phyloP scores from a whole-genome alignment of 1,140 invertebrate genomes.

The Drosophila ohnishii region DNA sequence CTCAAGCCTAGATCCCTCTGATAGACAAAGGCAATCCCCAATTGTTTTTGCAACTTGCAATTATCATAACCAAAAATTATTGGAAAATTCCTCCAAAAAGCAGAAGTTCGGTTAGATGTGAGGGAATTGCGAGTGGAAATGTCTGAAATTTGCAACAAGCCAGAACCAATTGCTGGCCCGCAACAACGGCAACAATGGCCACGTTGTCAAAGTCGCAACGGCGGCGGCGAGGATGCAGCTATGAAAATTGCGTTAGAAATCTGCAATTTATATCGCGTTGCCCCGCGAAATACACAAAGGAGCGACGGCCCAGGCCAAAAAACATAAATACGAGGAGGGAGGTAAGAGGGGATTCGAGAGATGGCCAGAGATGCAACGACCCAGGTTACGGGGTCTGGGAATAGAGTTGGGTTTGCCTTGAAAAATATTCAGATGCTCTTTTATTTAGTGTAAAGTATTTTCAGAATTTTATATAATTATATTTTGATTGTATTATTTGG shows the following conservation, averaged over 20 bases:
- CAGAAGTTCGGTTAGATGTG: constrained; percentile 14
- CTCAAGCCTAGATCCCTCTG: constrained; percentile 58
- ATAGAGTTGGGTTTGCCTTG: background rate
- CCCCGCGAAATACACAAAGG: constrained; percentile 45
- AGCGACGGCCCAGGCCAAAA: constrained; percentile 37
- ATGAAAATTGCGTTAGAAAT: constrained; percentile 82
- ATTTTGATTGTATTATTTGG: background rate
- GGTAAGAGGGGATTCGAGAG: background rate
- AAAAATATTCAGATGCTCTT: background rate
- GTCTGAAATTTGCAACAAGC: constrained; percentile 74
- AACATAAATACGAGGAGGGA: constrained; percentile 39
- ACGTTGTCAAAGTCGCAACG: constrained; percentile 60
- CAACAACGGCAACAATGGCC: constrained; percentile 57
- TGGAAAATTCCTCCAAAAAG: constrained; percentile 35
- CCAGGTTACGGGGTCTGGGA: constrained; percentile 8
- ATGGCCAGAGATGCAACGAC: constrained; percentile 13
- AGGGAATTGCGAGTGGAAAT: constrained; percentile 68
- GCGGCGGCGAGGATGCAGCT: constrained; percentile 61
- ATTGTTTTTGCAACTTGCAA: constrained; percentile 56
- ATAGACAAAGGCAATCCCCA: constrained; percentile 25
- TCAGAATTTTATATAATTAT: no score
- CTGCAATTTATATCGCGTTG: constrained; percentile 78
- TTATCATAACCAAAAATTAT: constrained; percentile 80
- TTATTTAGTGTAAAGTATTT: no score
- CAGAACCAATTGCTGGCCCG: constrained; percentile 64